Evolutionary conservation across 2,797 vertebrate species (phyloP).

Genomic region (Gobio occitaniae): DNA sequence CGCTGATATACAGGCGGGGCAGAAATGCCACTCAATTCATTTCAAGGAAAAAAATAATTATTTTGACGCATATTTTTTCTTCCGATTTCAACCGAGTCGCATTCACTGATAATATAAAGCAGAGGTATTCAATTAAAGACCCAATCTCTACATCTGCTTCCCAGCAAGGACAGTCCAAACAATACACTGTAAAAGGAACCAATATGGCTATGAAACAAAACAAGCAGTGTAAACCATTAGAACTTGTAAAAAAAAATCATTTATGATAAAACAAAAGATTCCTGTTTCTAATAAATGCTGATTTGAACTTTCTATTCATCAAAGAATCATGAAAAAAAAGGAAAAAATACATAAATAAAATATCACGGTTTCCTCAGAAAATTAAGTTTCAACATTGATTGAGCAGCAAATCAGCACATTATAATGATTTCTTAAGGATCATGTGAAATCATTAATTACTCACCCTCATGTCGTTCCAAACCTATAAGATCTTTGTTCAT

Average conservation of each 20-base stretch:
- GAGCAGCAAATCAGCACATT: not conserved
- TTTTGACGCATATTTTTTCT: not conserved
- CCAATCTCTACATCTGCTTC: not conserved
- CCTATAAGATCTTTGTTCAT: too few species aligned
- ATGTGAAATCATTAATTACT: too few species aligned
- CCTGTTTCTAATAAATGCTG: not conserved
- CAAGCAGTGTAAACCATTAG: not conserved
- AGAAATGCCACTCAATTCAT: constrained; percentile 43
- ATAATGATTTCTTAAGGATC: not conserved
- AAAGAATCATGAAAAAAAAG: not conserved
- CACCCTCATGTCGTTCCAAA: too few species aligned
- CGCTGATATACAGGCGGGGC: constrained; percentile 7
- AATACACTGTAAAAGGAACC: not conserved
- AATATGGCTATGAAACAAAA: not conserved
- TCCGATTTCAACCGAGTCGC: not conserved
- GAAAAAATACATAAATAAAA: not conserved
- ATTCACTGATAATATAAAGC: constrained; percentile 24
- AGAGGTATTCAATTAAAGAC: constrained; percentile 21
- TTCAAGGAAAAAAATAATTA: not conserved
- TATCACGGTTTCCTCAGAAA: not conserved
- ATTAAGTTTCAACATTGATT: not conserved
- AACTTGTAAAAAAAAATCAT: not conserved
- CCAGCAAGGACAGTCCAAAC: not conserved
- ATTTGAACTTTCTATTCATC: not conserved
- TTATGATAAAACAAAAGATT: not conserved